These are phyloP conservation scores for Prunella himalayana DNA, from an alignment of 2,113 vertebrate genomes.

Conservation along the genomic window DNA sequence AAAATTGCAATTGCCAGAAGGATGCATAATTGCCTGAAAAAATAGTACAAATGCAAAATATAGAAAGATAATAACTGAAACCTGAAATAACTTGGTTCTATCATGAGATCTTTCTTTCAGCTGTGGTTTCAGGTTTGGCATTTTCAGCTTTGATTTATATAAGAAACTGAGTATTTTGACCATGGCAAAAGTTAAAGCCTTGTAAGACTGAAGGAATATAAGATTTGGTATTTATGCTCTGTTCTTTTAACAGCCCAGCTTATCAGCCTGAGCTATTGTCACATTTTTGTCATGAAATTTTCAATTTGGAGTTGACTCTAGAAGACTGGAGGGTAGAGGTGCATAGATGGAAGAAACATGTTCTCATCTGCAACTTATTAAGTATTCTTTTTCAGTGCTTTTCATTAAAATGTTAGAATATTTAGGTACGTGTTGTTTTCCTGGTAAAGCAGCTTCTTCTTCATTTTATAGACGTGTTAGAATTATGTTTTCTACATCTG, in stretches of 20 bases:
- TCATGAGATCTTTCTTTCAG: not conserved
- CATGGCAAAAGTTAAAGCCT: not conserved
- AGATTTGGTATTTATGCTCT: not conserved
- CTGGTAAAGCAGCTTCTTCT: not conserved
- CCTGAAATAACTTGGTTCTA: not conserved
- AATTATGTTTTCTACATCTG: not conserved
- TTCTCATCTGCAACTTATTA: not conserved
- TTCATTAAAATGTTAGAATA: not conserved
- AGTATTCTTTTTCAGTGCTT: not conserved
- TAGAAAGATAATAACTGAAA: not conserved
- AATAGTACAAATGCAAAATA: not conserved
- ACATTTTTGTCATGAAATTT: not conserved
- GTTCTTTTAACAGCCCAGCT: not conserved
- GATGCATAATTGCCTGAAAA: not conserved
- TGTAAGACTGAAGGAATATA: not conserved
- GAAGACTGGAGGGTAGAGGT: not conserved
- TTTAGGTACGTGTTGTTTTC: not conserved
- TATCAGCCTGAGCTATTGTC: accelerated
- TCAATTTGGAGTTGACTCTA: not conserved
- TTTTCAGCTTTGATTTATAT: not conserved
- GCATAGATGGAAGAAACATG: not conserved
- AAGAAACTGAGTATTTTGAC: not conserved
- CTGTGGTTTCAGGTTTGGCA: not conserved
- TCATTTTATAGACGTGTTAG: not conserved
- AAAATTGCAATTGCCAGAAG: not conserved